Percentiles rank a stretch among this genome's conserved stretches.
phyloP scores from a whole-genome alignment of 1,140 invertebrate species.

The Polypedilum pembai region DNA sequence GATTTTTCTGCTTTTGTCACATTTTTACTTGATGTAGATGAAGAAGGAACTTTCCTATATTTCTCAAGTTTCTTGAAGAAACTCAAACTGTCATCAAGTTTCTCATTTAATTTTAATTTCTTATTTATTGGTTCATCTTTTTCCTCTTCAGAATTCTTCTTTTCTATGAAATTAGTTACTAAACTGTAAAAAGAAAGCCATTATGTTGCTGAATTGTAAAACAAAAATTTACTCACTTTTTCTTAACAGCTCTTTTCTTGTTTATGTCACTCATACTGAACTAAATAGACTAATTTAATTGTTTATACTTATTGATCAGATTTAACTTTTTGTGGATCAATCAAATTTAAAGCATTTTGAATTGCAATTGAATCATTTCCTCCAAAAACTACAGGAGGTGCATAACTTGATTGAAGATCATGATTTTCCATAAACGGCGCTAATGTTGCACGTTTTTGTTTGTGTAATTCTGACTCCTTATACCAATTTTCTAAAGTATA shows the following conservation, averaged over 20 bases:
- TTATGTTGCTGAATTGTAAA: too few relatives aligned
- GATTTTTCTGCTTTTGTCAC: conserved; percentile 38
- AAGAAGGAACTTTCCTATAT: neutral
- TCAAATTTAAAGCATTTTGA: neutral
- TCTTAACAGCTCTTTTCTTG: too few relatives aligned
- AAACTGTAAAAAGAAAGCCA: neutral
- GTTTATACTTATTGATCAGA: neutral
- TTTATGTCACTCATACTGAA: too few relatives aligned
- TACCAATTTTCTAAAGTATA: conserved; percentile 35
- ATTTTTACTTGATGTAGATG: conserved; percentile 33
- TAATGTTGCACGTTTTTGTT: conserved; percentile 31
- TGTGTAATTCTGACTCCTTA: conserved; percentile 36
- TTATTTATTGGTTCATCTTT: neutral
- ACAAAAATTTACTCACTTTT: too few relatives aligned
- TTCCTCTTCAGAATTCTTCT: neutral
- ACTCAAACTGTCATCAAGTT: neutral
- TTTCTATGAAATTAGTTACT: neutral
- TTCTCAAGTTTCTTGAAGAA: conserved; percentile 10
- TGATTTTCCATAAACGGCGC: conserved; percentile 32
- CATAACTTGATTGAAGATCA: conserved; percentile 32
- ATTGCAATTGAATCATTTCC: neutral
- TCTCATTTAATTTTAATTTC: neutral
- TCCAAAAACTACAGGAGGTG: neutral
- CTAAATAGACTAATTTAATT: too few relatives aligned
- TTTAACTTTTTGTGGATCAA: neutral